phyloP scores from a whole-genome alignment of 2,888 invertebrate species.

The Epinotia ramella region DNA sequence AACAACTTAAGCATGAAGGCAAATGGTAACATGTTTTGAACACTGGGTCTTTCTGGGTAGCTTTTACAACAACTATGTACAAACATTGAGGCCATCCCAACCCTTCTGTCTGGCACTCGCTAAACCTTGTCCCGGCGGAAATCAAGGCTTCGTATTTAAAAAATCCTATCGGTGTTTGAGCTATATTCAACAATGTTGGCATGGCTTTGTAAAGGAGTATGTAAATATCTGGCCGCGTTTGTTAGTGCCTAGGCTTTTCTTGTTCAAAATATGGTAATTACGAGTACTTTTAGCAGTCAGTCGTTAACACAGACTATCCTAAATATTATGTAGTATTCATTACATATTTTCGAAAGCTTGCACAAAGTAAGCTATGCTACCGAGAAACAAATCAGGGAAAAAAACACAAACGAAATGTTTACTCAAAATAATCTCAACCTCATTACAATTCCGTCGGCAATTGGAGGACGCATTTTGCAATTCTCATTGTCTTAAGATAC shows the following conservation, averaged over 20 bases:
- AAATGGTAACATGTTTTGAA: neutral
- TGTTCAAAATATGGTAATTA: neutral
- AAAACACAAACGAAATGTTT: neutral
- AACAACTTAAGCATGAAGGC: neutral
- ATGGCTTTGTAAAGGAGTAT: constrained; percentile 18
- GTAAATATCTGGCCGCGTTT: constrained; percentile 20
- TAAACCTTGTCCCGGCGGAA: constrained; percentile 13
- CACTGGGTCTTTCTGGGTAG: neutral
- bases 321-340: neutral
- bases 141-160: constrained; percentile 19
- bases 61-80: constrained; percentile 18
- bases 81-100: constrained; percentile 13
- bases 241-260: constrained; percentile 2
- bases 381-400: neutral
- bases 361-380: neutral
- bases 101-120: constrained; percentile 21
- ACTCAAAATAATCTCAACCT: constrained; percentile 6
- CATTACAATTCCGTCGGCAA: constrained; percentile 14
- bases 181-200: constrained; percentile 17
- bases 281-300: neutral
- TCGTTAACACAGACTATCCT: neutral
- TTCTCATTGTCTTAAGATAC: constrained; percentile 16
- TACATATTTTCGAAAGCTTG: neutral
- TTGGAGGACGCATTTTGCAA: constrained; percentile 13
- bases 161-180: constrained; percentile 13